phyloP scores from a whole-genome alignment of 2,797 vertebrate genomes.

The Falco columbarius region DNA sequence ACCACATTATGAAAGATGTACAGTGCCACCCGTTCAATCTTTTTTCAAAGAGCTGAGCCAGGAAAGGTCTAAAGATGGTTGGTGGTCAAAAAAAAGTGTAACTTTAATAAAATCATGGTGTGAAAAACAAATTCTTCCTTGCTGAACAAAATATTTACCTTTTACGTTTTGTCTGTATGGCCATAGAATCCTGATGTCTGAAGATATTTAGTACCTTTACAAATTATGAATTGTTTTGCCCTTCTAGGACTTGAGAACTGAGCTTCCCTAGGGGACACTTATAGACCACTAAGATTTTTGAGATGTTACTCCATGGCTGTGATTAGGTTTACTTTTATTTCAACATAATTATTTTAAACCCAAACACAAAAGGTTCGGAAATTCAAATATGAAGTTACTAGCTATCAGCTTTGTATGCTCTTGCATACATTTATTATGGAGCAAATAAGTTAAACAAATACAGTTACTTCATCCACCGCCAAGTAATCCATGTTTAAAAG shows the following conservation, averaged over 20 bases:
- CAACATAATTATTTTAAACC: background rate
- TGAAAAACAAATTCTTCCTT: background rate
- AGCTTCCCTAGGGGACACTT: background rate
- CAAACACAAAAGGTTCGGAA: background rate
- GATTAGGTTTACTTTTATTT: background rate
- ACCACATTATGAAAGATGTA: background rate
- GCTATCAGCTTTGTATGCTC: background rate
- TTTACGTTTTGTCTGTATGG: background rate
- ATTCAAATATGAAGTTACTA: background rate
- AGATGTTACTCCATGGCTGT: background rate
- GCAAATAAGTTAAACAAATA: background rate
- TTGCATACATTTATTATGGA: background rate
- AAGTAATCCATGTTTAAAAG: background rate
- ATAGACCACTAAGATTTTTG: background rate
- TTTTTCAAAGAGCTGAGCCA: background rate
- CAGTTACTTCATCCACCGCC: background rate
- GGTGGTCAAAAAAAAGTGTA: background rate
- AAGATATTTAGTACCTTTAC: background rate
- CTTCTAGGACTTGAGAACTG: background rate
- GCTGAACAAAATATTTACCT: background rate
- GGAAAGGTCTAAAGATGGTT: background rate
- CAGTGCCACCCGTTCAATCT: background rate
- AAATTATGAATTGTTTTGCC: background rate
- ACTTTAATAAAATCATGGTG: background rate
- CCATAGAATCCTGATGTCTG: background rate